phyloP scores from a whole-genome alignment of 2,888 invertebrate genomes.

The Polymixis lichenea region DNA sequence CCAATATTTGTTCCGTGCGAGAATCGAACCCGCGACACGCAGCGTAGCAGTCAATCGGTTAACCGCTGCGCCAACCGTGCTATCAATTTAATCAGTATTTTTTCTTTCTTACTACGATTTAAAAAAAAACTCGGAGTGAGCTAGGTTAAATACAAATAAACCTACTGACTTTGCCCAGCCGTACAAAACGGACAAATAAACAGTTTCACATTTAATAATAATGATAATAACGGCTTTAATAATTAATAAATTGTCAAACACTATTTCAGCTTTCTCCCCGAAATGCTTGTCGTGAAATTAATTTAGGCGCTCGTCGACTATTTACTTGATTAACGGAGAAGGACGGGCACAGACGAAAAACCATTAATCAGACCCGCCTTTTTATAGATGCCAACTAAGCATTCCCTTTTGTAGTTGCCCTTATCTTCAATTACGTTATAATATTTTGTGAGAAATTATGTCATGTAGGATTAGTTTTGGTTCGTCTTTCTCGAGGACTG shows the following conservation, averaged over 20 bases:
- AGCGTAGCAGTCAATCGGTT: too few relatives aligned
- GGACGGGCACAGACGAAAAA: constrained; percentile 52
- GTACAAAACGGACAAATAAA: neutral
- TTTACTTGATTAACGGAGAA: constrained; percentile 61
- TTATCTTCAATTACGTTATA: constrained; percentile 48
- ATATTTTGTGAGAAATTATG: constrained; percentile 50
- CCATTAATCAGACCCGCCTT: constrained; percentile 63
- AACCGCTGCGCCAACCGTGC: too few relatives aligned
- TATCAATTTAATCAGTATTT: too few relatives aligned
- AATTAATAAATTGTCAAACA: constrained; percentile 23
- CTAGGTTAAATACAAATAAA: neutral
- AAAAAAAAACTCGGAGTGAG: neutral
- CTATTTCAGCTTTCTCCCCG: constrained; percentile 15
- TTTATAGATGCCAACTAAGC: constrained; percentile 58
- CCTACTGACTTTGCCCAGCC: neutral
- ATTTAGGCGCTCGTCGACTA: constrained; percentile 52
- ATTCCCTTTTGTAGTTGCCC: constrained; percentile 56
- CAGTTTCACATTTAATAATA: too few relatives aligned
- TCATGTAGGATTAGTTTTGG: constrained; percentile 34
- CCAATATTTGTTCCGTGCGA: too few relatives aligned
- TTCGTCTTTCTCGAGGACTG: neutral
- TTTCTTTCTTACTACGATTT: too few relatives aligned
- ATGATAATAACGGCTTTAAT: neutral
- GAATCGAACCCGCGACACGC: too few relatives aligned
- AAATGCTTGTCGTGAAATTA: constrained; percentile 49